Evolutionary conservation across 2,113 vertebrate genomes (phyloP), one percentile per base, ranked within the genome.

Genomic region (Morone chrysops): DNA sequence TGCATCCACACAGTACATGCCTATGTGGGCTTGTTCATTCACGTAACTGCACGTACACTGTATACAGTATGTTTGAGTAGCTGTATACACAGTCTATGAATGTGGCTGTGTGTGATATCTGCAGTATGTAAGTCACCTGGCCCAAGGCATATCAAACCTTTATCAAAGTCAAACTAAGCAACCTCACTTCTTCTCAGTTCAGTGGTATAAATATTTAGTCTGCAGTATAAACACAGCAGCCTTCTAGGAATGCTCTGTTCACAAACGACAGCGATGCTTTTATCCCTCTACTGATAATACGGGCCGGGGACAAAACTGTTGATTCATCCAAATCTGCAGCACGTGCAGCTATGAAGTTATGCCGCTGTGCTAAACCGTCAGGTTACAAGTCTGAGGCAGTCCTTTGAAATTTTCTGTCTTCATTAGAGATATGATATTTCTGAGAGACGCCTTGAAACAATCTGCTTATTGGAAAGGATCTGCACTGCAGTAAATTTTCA

Each of bases 171-270:
- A 61, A 71, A 82, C 51, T 4, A 31, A 83, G 70, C 76, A 14
- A 78, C 45, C 54, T 59, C 57, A 18, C 48, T 83, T 90, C 82
- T 85, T 86, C 78, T 83, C 54, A 13, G 72, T 74, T 87, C 63
- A 2, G 40, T 78, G 81, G 36, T 61, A 25, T 90, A 94, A 94
- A 94, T 92, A 93, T 94, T 94, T 94, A 87, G 77, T 51, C 71
- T 40, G 25, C 70, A 54, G 80, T 61, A 57, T 92, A 93, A 94
- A 93, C 92, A 93, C 67, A 45, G 45, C 53, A 38, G 76, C 71
- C 13, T 75, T 84, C 65, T 17, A 85, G 78, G 78, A 90, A 90
- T 84, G 80, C 80, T 63, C 54, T 8, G 80, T 61, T 74, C 80
- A 57, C 41, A 40, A 57, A 31, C 8, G 62, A 70, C 72, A 60